Conservation (phyloP, 2,888 invertebrate species). For the Pristionchus entomophagus region DNA sequence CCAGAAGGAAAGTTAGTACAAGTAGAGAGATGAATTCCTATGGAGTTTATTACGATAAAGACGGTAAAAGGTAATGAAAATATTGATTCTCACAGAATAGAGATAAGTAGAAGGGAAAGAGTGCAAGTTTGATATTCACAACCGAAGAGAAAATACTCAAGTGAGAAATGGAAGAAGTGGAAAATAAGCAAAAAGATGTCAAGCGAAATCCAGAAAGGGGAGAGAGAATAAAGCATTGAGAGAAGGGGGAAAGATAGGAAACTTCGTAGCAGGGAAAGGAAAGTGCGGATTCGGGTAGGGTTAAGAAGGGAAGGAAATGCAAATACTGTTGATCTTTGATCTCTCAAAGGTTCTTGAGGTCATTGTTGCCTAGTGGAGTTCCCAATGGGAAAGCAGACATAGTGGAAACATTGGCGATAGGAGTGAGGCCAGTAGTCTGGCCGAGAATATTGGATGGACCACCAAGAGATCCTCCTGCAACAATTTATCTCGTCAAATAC, state of each 20-base stretch:
- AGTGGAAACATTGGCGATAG: not conserved
- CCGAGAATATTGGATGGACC: constrained; percentile 27
- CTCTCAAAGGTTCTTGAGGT: constrained; percentile 43
- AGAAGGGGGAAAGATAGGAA: not conserved
- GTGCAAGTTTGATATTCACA: not conserved
- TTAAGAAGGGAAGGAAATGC: not conserved
- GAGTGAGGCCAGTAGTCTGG: constrained; percentile 31
- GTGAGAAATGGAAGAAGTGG: not conserved
- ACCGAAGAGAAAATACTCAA: constrained; percentile 23
- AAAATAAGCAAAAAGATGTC: not conserved
- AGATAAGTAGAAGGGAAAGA: constrained; percentile 3
- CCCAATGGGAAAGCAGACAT: constrained; percentile 37
- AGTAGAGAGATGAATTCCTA: not conserved
- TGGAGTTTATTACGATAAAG: not conserved
- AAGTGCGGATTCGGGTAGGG: constrained; percentile 9
- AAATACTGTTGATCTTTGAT: constrained; percentile 5
- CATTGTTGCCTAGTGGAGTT: constrained; percentile 37
- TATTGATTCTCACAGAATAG: not conserved
- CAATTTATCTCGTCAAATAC: not conserved
- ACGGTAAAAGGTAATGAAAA: not conserved
- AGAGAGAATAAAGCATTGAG: not conserved
- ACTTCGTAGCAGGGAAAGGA: not conserved
- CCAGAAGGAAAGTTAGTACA: constrained; percentile 8
- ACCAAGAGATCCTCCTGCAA: not conserved
- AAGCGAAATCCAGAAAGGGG: not conserved